Evolutionary conservation across 2,113 vertebrate genomes (phyloP), one percentile per base, ranked within the genome.

Genomic region (Lucifuga dentata): DNA sequence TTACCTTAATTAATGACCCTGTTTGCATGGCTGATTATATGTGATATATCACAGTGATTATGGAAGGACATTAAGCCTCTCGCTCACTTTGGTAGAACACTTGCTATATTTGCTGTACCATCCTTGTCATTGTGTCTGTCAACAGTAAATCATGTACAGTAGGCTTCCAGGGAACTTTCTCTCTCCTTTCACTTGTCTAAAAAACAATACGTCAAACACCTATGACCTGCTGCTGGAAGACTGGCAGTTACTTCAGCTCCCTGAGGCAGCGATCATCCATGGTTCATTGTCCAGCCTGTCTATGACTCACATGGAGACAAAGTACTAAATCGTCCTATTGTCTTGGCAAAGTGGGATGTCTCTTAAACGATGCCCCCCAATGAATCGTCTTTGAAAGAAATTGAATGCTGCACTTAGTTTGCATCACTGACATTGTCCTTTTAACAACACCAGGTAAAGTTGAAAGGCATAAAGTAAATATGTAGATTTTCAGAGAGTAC

Each of bases 361-460:
- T 49, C 36, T 78, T 65, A 68, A 83, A 85, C 66, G 61, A 86
- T 72, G 73, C 53, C 55, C 77, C 71, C 63, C 71, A 29, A 74
- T 83, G 60, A 78, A 78, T 83, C 81, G 52, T 73, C 57, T 80
- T 44, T 45, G 62, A 68, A 50, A 41, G 26, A 73, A 84, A 86
- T 60, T 60, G 71, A 88, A 61, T 57, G 68, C 53, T 58, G 36
- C 66, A 36, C 60, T 78, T 57, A 41, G 46, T 41, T 76, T 36
- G 49, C 56, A 38, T 39, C 69, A 75, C 29, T 57, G 81, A 76
- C 73, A 58, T 78, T 82, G 78, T 83, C 74, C 39, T 73, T 84
- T 68, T 45, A 19, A 17, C 5, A 2, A 1, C 5, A 5, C 55
- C 67, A 63, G 63, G 60, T 73, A 17, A 49, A 66, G 49, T 46